Percentiles rank a stretch among this genome's conserved stretches.
Conservation (phyloP, 2,888 invertebrate genomes). For the Epicampocera succincta region DNA sequence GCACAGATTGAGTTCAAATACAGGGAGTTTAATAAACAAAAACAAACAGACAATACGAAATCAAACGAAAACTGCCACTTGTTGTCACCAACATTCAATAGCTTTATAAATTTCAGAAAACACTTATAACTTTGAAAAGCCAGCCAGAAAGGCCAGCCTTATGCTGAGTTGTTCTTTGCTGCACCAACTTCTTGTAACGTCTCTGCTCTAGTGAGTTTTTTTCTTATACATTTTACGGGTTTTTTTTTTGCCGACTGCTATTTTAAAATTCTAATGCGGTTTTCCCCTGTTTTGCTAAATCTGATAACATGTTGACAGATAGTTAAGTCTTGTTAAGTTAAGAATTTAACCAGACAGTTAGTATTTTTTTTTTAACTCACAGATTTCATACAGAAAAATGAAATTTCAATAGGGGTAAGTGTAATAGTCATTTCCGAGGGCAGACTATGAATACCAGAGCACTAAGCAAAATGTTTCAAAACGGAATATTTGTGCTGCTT, state of each 20-base stretch:
- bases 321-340: slow-evolving; percentile 70
- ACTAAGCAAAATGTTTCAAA: background rate
- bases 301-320: slow-evolving; percentile 69
- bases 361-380: slow-evolving; percentile 48
- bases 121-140: slow-evolving; percentile 50
- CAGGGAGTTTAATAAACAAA: slow-evolving; percentile 27
- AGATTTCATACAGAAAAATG: slow-evolving; percentile 49
- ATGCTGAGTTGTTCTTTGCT: slow-evolving; percentile 25
- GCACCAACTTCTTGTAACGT: background rate
- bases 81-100: slow-evolving; percentile 64
- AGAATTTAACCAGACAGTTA: slow-evolving; percentile 64
- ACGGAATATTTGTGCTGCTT: too few relatives aligned
- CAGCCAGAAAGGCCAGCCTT: slow-evolving; percentile 35
- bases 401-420: slow-evolving; percentile 24
- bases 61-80: slow-evolving; percentile 62
- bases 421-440: slow-evolving; percentile 16
- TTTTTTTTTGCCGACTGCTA: slow-evolving; percentile 58
- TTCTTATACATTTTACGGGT: too few relatives aligned
- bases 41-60: slow-evolving; percentile 15
- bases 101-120: slow-evolving; percentile 47
- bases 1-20: slow-evolving; percentile 44
- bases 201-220: slow-evolving; percentile 7
- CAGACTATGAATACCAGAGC: background rate
- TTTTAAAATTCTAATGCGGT: slow-evolving; percentile 68
- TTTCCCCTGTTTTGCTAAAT: slow-evolving; percentile 53